Conservation (phyloP, 2,797 vertebrate genomes). For the Simalia tracyae region DNA sequence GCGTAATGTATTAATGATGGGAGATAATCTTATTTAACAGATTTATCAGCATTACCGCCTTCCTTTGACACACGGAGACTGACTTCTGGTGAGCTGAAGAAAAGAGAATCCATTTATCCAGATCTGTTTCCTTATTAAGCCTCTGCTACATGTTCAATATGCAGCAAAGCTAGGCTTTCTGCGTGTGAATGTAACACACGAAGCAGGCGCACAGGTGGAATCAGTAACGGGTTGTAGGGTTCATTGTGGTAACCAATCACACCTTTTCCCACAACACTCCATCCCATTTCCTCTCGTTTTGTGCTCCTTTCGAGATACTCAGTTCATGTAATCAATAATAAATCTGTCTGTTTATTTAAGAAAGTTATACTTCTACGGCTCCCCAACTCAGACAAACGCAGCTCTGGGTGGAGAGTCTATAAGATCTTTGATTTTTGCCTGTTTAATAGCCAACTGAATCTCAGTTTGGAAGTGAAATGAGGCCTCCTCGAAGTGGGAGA, state of each 20-base stretch:
- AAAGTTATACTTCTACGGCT: no score
- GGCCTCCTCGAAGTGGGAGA: no score
- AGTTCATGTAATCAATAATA: not conserved
- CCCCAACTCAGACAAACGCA: no score
- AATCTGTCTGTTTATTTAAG: no score
- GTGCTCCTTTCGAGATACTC: not conserved
- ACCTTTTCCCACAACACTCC: not conserved
- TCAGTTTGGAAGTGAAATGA: no score
- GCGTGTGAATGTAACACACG: not conserved
- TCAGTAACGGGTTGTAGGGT: no score
- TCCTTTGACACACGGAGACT: slow-evolving; percentile 51
- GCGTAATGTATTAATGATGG: slow-evolving; percentile 48
- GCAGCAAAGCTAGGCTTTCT: not conserved
- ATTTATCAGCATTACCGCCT: slow-evolving; percentile 48
- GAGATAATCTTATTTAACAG: slow-evolving; percentile 65
- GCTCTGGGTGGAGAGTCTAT: no score
- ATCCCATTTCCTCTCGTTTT: not conserved
- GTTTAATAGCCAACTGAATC: no score
- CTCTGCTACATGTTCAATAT: slow-evolving; percentile 40
- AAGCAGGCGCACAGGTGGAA: no score
- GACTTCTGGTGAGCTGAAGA: slow-evolving; percentile 23
- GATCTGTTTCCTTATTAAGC: slow-evolving; percentile 54
- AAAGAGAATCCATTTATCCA: slow-evolving; percentile 53
- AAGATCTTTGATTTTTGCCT: no score
- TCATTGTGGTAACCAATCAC: not conserved